Conservation (phyloP, 2,113 vertebrate genomes). For the Nipponia nippon region DNA sequence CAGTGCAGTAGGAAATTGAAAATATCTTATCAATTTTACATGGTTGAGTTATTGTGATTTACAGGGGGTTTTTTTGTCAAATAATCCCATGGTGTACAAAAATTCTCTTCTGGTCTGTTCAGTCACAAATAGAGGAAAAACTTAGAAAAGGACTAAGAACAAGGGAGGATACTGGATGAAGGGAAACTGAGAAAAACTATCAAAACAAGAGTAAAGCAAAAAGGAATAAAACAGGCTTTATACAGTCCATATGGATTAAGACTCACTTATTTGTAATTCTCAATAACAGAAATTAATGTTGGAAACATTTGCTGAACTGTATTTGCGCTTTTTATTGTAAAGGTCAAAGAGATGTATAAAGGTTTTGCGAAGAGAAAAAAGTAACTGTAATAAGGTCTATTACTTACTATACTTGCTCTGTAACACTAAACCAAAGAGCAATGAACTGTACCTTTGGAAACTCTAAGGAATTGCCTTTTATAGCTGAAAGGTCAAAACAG, state of each 20-base stretch:
- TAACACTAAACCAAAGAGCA: conserved; percentile 54
- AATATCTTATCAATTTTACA: not conserved
- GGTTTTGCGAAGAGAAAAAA: conserved; percentile 8
- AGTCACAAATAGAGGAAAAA: not conserved
- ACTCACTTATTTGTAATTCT: not conserved
- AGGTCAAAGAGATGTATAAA: conserved; percentile 11
- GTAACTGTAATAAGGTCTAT: not conserved
- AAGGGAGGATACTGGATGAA: not conserved
- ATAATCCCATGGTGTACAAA: not conserved
- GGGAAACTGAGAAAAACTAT: not conserved
- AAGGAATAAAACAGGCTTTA: not conserved
- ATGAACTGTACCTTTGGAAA: conserved; percentile 57
- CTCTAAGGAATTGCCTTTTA: conserved; percentile 66
- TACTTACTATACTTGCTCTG: conserved; percentile 14
- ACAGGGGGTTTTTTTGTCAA: not conserved
- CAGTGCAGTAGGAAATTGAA: not conserved
- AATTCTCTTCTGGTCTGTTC: not conserved
- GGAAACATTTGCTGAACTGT: conserved; percentile 25
- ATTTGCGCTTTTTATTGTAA: conserved; percentile 36
- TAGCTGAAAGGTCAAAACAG: conserved; percentile 49
- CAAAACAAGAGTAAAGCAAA: not conserved
- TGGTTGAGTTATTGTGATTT: not conserved
- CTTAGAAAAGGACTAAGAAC: not conserved
- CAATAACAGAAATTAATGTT: conserved; percentile 36
- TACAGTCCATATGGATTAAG: conserved; percentile 2